A percentile compares a stretch with the other conserved stretches of the same genome.
These are phyloP conservation scores for Epinotia demarniana DNA, from an alignment of 2,888 invertebrate species.

Conservation along the genomic window DNA sequence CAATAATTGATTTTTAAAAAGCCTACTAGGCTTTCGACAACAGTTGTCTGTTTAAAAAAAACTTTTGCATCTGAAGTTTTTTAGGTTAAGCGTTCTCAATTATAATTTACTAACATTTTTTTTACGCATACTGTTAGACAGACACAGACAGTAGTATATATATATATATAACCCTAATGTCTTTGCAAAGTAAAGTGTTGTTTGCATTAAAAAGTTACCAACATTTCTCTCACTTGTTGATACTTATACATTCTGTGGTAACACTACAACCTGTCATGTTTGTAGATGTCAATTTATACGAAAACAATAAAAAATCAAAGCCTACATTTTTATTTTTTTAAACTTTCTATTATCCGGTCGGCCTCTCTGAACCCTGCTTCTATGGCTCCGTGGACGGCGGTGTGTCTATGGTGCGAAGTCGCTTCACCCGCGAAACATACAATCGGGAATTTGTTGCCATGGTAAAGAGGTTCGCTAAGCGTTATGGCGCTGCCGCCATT, in stretches of 20 bases:
- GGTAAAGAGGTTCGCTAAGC: slow-evolving; percentile 83
- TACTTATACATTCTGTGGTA: too few relatives aligned
- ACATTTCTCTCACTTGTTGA: too few relatives aligned
- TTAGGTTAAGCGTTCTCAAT: too few relatives aligned
- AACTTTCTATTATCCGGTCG: slow-evolving; percentile 78
- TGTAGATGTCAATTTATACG: not conserved
- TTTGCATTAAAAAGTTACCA: too few relatives aligned
- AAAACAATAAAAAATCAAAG: slow-evolving; percentile 10
- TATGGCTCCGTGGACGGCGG: slow-evolving; percentile 89
- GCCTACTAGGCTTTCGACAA: too few relatives aligned
- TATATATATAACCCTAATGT: too few relatives aligned
- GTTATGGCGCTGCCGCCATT: slow-evolving; percentile 80
- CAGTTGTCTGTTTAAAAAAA: too few relatives aligned
- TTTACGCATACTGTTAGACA: too few relatives aligned
- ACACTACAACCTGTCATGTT: not conserved
- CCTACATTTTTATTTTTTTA: slow-evolving; percentile 46
- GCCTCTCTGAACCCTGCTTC: slow-evolving; percentile 91
- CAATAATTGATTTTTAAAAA: not conserved
- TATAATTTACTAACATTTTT: too few relatives aligned
- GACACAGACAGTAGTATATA: too few relatives aligned
- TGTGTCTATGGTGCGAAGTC: slow-evolving; percentile 86
- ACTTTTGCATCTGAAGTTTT: too few relatives aligned
- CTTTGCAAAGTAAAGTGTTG: too few relatives aligned
- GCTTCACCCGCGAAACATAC: slow-evolving; percentile 89
- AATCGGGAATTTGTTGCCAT: slow-evolving; percentile 70